phyloP scores from a whole-genome alignment of 64 coral and sea anemone genomes.

The Hydrozoanthus tunicans region DNA sequence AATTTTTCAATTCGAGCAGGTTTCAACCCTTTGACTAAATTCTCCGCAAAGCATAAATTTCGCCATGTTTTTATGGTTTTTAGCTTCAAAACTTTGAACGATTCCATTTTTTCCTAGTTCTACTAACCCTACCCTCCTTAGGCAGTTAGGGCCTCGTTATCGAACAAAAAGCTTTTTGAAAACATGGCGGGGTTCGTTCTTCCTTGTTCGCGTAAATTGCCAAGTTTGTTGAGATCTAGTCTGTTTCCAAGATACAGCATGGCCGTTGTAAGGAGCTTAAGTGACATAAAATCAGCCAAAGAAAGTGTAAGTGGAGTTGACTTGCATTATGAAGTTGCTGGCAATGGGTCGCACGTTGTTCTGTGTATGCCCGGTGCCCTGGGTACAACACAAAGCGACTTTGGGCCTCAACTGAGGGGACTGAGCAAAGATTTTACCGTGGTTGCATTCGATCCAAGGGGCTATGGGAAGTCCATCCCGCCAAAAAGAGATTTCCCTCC shows the following conservation, averaged over 20 bases:
- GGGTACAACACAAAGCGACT: slow-evolving; percentile 92
- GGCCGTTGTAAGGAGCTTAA: not conserved
- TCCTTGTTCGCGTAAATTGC: not conserved
- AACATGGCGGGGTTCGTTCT: slow-evolving; percentile 41
- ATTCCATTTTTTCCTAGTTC: no score
- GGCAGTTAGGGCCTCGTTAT: not conserved
- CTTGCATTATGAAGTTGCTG: slow-evolving; percentile 78
- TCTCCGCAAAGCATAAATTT: no score
- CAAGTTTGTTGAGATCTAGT: not conserved
- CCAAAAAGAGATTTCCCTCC: slow-evolving; percentile 90
- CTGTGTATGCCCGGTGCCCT: slow-evolving; percentile 92
- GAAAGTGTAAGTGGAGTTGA: slow-evolving; percentile 80
- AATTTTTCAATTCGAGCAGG: no score
- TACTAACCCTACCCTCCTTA: not conserved
- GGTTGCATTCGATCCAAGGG: slow-evolving; percentile 92
- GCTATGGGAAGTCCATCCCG: slow-evolving; percentile 97
- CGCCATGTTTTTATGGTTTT: no score
- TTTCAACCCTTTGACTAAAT: no score
- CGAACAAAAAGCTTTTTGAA: not conserved
- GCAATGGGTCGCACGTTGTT: slow-evolving; percentile 65
- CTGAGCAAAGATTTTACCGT: slow-evolving; percentile 85
- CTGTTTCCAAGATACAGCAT: not conserved
- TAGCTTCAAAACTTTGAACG: no score
- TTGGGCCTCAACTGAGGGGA: slow-evolving; percentile 84
- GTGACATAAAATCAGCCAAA: slow-evolving; percentile 63